A percentile compares a stretch with the other conserved stretches of the same genome.
Conservation (phyloP, 2,797 vertebrate species). For the Mus spretus region DNA sequence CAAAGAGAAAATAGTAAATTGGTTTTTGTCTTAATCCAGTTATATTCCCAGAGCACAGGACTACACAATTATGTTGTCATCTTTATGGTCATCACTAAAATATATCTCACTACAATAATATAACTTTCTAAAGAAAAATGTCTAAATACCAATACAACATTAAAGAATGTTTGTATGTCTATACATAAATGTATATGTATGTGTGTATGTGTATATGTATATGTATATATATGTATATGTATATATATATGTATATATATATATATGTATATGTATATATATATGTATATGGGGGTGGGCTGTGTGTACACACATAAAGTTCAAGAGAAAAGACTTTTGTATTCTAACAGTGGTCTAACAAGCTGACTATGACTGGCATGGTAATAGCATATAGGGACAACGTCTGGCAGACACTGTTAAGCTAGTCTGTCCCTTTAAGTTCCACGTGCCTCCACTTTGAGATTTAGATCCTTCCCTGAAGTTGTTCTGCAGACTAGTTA, state of each 20-base stretch:
- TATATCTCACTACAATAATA: conserved; percentile 14
- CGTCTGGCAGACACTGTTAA: neutral
- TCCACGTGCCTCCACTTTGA: neutral
- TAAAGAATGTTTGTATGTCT: neutral
- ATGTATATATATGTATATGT: too few species aligned
- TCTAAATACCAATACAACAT: neutral
- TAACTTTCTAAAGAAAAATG: conserved; percentile 56
- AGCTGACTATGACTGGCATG: neutral
- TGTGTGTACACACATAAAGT: neutral
- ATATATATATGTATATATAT: too few species aligned
- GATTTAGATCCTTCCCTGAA: conserved; percentile 13
- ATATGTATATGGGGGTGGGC: neutral
- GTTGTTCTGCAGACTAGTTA: neutral
- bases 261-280: too few species aligned
- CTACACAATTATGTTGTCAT: neutral
- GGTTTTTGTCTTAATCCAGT: neutral
- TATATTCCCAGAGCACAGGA: neutral
- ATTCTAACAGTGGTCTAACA: conserved; percentile 1
- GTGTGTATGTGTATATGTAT: too few species aligned
- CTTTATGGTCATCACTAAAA: conserved; percentile 39
- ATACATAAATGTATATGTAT: too few species aligned
- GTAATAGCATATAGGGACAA: conserved; percentile 18
- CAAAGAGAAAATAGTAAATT: conserved; percentile 19
- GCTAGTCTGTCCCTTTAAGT: neutral
- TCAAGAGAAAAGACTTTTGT: conserved; percentile 19